These are phyloP conservation scores for Aramus guarauna DNA, from an alignment of 2,113 vertebrate genomes.

Conservation along the genomic window DNA sequence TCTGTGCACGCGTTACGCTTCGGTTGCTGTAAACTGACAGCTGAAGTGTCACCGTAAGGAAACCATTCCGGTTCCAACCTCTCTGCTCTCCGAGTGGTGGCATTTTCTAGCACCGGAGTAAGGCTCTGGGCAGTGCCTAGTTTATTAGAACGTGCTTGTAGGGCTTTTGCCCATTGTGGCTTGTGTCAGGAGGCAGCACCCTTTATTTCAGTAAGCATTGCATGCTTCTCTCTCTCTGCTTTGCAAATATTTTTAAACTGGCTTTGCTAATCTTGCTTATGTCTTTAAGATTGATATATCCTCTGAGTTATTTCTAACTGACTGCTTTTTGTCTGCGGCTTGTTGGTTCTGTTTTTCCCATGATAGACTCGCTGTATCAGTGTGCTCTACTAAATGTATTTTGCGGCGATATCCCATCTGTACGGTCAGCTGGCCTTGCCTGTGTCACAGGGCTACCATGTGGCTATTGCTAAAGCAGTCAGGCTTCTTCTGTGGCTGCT, in stretches of 20 bases:
- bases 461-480: background rate
- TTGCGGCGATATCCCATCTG: background rate
- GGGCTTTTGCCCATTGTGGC: background rate
- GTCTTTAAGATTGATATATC: background rate
- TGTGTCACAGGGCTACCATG: background rate
- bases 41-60: background rate
- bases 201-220: background rate
- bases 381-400: background rate
- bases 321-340: background rate
- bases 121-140: background rate
- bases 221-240: background rate
- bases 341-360: background rate
- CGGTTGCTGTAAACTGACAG: background rate
- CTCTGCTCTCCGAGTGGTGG: background rate
- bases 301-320: background rate
- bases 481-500: background rate
- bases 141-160: background rate
- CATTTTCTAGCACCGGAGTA: background rate
- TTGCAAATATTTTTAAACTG: background rate
- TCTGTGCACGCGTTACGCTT: accelerated
- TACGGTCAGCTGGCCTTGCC: background rate
- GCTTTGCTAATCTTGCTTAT: background rate
- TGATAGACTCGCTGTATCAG: accelerated
- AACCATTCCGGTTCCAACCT: accelerated
- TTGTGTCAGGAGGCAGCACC: background rate